Conservation (phyloP, 2,888 invertebrate species). For the Drymonia ruficornis region DNA sequence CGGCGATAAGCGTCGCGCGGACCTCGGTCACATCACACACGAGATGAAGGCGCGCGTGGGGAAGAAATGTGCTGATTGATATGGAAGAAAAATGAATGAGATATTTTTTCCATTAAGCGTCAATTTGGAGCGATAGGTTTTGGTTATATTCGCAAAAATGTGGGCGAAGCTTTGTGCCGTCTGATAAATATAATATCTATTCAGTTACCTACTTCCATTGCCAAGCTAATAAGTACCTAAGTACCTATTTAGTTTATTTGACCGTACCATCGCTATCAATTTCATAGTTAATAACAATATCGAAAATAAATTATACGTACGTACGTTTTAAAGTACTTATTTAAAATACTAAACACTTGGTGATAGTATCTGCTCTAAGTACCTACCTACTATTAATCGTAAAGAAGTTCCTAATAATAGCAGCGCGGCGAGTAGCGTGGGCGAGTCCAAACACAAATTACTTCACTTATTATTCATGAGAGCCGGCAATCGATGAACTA, state of each 20-base stretch:
- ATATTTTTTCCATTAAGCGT: neutral
- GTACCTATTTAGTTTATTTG: no score
- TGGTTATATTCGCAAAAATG: no score
- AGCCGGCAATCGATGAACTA: conserved; percentile 2
- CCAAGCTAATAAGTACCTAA: no score
- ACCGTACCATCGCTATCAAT: no score
- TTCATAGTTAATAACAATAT: no score
- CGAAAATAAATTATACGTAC: no score
- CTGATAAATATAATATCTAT: no score
- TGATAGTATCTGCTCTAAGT: no score
- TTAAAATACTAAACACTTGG: no score
- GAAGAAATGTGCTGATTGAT: neutral
- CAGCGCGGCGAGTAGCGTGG: neutral
- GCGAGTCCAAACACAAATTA: conserved; percentile 4
- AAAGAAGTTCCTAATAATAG: neutral
- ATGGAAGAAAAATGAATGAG: neutral
- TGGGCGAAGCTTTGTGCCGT: no score
- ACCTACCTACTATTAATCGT: neutral
- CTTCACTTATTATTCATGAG: conserved; percentile 2
- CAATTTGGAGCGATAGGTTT: neutral
- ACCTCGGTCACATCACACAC: conserved; percentile 21
- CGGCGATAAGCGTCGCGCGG: conserved; percentile 50
- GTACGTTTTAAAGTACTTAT: no score
- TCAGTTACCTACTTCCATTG: no score
- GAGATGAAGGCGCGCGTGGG: conserved; percentile 7